Percentiles rank a stretch among this genome's conserved stretches.
phyloP scores from a whole-genome alignment of 1,140 invertebrate species.

The Drosophila bocqueti region DNA sequence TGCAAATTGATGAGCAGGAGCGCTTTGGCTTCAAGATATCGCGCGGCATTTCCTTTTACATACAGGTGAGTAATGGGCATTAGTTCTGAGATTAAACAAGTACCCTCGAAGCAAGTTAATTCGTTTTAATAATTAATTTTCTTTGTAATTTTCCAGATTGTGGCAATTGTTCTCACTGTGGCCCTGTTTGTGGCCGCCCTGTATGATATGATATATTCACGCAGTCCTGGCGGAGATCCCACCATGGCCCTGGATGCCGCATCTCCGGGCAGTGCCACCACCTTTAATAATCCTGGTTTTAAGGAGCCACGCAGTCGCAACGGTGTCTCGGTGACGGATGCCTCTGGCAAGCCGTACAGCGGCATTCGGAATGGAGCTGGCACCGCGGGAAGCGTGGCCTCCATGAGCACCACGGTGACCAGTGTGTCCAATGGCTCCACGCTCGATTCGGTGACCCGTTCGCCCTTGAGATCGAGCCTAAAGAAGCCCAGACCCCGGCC shows the following conservation, averaged over 20 bases:
- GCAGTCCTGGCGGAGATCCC: slow-evolving; percentile 90
- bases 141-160: slow-evolving; percentile 87
- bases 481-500: slow-evolving; percentile 90
- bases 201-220: slow-evolving; percentile 91
- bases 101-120: not conserved
- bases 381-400: slow-evolving; percentile 89
- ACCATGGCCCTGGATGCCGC: slow-evolving; percentile 87
- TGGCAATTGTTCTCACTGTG: slow-evolving; percentile 90
- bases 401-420: slow-evolving; percentile 90
- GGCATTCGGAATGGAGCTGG: slow-evolving; percentile 88
- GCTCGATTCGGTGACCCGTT: slow-evolving; percentile 88
- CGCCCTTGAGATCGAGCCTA: slow-evolving; percentile 91
- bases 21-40: slow-evolving; percentile 90
- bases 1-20: slow-evolving; percentile 92
- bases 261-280: slow-evolving; percentile 87
- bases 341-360: slow-evolving; percentile 92
- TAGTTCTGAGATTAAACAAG: no score
- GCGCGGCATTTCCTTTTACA: slow-evolving; percentile 93
- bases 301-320: slow-evolving; percentile 90
- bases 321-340: slow-evolving; percentile 92
- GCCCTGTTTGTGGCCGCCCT: slow-evolving; percentile 90
- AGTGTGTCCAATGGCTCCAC: slow-evolving; percentile 88
- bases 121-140: not conserved
- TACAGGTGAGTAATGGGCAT: slow-evolving; percentile 88
- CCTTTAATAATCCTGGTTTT: slow-evolving; percentile 93